Percentiles rank a stretch among this genome's conserved stretches.
Evolutionary conservation across 2,888 invertebrate species (phyloP).

Genomic region (Malacosoma neustria): DNA sequence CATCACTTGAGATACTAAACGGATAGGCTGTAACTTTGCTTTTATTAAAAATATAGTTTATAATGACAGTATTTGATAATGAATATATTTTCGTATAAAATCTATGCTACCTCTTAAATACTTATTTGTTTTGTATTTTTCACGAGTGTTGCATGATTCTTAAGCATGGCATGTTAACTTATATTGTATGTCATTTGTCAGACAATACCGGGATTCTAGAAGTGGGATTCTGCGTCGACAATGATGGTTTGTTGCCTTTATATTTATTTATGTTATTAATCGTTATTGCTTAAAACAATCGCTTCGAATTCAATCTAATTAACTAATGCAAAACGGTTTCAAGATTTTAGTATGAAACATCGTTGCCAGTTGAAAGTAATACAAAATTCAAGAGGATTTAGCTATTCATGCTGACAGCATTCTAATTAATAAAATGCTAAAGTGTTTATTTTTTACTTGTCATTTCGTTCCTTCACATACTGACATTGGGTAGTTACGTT

Average conservation of each 20-base stretch:
- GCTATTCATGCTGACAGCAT: no score
- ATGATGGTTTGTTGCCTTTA: slow-evolving; percentile 67
- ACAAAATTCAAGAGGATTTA: no score
- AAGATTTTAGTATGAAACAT: no score
- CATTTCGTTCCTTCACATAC: no score
- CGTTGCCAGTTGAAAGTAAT: no score
- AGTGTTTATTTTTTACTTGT: no score
- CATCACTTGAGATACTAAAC: slow-evolving; percentile 14
- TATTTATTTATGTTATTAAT: slow-evolving; percentile 28
- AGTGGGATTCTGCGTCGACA: slow-evolving; percentile 57
- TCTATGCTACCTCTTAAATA: neutral
- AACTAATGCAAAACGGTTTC: slow-evolving; percentile 22
- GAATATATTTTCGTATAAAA: neutral
- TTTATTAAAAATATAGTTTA: neutral
- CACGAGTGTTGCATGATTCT: slow-evolving; percentile 59
- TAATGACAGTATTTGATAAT: neutral
- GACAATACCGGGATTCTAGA: slow-evolving; percentile 72
- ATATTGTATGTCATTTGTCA: slow-evolving; percentile 68
- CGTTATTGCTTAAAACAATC: slow-evolving; percentile 27
- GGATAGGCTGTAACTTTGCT: neutral
- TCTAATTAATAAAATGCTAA: no score
- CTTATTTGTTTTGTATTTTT: slow-evolving; percentile 19
- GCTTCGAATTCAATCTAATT: slow-evolving; percentile 28
- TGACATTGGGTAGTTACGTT: no score
- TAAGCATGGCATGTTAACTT: slow-evolving; percentile 70